Conservation (phyloP, 2,888 invertebrate genomes). For the Thereva unica region DNA sequence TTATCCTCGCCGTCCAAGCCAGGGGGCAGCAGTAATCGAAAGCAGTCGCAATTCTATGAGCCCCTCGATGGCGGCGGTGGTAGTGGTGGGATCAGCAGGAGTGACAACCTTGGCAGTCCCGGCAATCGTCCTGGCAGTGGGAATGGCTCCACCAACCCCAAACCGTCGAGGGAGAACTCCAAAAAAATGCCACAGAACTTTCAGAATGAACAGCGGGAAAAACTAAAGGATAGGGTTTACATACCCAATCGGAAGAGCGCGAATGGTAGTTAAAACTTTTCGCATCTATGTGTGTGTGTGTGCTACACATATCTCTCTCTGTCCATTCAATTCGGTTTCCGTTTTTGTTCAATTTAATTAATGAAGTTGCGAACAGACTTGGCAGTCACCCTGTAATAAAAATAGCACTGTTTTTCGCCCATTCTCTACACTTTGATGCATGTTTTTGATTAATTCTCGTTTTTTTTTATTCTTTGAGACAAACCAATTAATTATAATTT, state of each 20-base stretch:
- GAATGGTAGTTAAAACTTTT: slow-evolving; percentile 46
- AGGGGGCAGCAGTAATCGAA: slow-evolving; percentile 38
- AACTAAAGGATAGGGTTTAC: slow-evolving; percentile 42
- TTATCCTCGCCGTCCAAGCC: slow-evolving; percentile 40
- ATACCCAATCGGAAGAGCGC: slow-evolving; percentile 46
- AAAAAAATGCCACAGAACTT: slow-evolving; percentile 54
- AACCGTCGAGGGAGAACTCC: slow-evolving; percentile 55
- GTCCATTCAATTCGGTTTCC: slow-evolving; percentile 50
- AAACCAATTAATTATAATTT: too few relatives aligned
- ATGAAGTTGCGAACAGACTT: too few relatives aligned
- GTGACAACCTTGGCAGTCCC: slow-evolving; percentile 24
- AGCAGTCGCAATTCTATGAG: slow-evolving; percentile 37
- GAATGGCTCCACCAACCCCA: slow-evolving; percentile 44
- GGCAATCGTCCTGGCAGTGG: slow-evolving; percentile 41
- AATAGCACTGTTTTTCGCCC: too few relatives aligned
- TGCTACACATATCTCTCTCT: slow-evolving; percentile 36
- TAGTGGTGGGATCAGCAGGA: slow-evolving; percentile 31
- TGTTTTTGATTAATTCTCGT: too few relatives aligned
- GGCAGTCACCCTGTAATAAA: too few relatives aligned
- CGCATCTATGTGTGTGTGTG: neutral
- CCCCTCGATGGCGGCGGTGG: slow-evolving; percentile 30
- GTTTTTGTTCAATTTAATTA: slow-evolving; percentile 46
- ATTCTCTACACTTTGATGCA: too few relatives aligned
- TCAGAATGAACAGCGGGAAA: slow-evolving; percentile 41
- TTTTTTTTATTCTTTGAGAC: too few relatives aligned